phyloP scores from a whole-genome alignment of 2,113 vertebrate genomes.

The Clupea harengus region DNA sequence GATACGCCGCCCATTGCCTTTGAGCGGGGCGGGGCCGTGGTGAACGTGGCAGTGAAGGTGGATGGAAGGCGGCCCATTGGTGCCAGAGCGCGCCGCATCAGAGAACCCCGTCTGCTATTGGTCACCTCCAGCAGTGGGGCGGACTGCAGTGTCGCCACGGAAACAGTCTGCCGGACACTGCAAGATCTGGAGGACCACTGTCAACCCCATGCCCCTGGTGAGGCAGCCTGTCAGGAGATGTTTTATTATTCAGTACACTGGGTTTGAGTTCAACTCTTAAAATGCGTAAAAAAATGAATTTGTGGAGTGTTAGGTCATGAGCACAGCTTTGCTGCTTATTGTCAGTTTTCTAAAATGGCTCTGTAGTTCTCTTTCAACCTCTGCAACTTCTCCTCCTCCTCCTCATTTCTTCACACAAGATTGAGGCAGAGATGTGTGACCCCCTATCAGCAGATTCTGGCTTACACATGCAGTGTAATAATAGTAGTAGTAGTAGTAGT shows the following conservation, averaged over 20 bases:
- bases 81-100: conserved; percentile 77
- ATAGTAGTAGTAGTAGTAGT: background rate
- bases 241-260: background rate
- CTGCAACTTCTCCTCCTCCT: background rate
- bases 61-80: conserved; percentile 83
- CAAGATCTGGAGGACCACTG: conserved; percentile 82
- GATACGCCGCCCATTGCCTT: conserved; percentile 94
- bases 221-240: background rate
- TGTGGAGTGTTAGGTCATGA: background rate
- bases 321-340: background rate
- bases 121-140: conserved; percentile 61
- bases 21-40: conserved; percentile 86
- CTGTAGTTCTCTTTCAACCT: background rate
- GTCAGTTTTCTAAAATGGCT: background rate
- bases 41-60: conserved; percentile 82
- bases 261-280: background rate
- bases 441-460: background rate
- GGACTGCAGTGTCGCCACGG: conserved; percentile 49
- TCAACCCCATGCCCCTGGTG: conserved; percentile 91
- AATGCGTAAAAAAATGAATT: background rate
- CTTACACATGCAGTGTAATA: background rate
- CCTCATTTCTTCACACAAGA: background rate
- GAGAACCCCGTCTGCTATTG: conserved; percentile 73
- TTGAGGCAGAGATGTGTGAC: background rate
- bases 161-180: conserved; percentile 74